Evolutionary conservation across 2,888 invertebrate species (phyloP).

Genomic region (Fabriciana adippe): DNA sequence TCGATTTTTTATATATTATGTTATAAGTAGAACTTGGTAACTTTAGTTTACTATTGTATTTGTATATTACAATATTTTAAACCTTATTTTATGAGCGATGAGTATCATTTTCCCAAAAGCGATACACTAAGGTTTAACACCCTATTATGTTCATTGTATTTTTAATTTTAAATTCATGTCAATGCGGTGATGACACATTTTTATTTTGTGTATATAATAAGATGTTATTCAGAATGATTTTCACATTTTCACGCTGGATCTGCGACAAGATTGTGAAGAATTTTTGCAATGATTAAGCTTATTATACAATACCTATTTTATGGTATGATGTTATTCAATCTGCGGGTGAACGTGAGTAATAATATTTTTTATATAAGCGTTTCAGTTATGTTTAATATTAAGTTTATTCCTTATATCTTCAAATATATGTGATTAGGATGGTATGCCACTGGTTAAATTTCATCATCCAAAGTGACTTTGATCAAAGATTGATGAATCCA

Average conservation of each 20-base stretch:
- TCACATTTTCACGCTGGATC: constrained; percentile 53
- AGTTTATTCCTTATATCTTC: too few species aligned
- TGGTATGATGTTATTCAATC: constrained; percentile 14
- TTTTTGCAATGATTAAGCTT: constrained; percentile 41
- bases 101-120: constrained; percentile 6
- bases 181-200: constrained; percentile 35
- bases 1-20: not conserved
- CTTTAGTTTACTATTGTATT: not conserved
- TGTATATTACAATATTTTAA: constrained; percentile 11
- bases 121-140: not conserved
- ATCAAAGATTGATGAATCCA: too few species aligned
- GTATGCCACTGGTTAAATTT: too few species aligned
- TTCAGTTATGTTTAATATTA: not conserved
- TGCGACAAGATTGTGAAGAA: constrained; percentile 23
- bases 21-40: constrained; percentile 3
- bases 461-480: too few species aligned
- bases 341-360: constrained; percentile 23
- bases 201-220: constrained; percentile 44
- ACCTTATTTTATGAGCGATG: not conserved
- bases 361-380: not conserved
- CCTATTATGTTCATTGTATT: constrained; percentile 17
- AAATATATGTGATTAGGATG: too few species aligned
- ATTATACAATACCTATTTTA: constrained; percentile 14
- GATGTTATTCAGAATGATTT: constrained; percentile 48
- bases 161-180: constrained; percentile 9